Evolutionary conservation across 2,797 vertebrate species (phyloP).

Genomic region (Chiloscyllium punctatum): DNA sequence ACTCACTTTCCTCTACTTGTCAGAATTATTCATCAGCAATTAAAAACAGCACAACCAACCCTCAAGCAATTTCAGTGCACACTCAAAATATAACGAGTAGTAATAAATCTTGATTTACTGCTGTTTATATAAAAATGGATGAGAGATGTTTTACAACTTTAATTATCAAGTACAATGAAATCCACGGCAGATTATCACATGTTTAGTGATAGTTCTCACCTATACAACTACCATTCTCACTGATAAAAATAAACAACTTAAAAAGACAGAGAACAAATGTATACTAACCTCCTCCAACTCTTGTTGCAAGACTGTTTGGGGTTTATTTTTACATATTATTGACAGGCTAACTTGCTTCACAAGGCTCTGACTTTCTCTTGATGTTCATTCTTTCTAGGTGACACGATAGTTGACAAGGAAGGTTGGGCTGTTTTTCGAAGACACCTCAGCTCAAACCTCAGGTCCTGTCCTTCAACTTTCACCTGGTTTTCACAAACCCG

Average conservation of each 20-base stretch:
- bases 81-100: not conserved
- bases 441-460: not conserved
- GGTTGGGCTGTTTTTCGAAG: not conserved
- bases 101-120: not conserved
- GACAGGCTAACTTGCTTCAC: not conserved
- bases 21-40: not conserved
- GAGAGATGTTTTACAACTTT: not conserved
- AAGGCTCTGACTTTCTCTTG: not conserved
- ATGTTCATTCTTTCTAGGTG: slow-evolving; percentile 57
- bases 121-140: not conserved
- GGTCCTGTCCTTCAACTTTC: not conserved
- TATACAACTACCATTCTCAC: too few species aligned
- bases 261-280: not conserved
- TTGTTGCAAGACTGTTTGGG: not conserved
- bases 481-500: not conserved
- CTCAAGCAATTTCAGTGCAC: not conserved
- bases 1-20: not conserved
- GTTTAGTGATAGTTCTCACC: not conserved
- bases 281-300: not conserved
- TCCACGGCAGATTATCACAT: too few species aligned
- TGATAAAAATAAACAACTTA: not conserved
- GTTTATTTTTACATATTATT: not conserved
- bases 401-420: slow-evolving; percentile 57
- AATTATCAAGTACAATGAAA: not conserved
- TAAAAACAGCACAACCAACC: not conserved